These are phyloP conservation scores for Steinernema feltiae DNA, from an alignment of 1,140 invertebrate genomes.

Conservation along the genomic window DNA sequence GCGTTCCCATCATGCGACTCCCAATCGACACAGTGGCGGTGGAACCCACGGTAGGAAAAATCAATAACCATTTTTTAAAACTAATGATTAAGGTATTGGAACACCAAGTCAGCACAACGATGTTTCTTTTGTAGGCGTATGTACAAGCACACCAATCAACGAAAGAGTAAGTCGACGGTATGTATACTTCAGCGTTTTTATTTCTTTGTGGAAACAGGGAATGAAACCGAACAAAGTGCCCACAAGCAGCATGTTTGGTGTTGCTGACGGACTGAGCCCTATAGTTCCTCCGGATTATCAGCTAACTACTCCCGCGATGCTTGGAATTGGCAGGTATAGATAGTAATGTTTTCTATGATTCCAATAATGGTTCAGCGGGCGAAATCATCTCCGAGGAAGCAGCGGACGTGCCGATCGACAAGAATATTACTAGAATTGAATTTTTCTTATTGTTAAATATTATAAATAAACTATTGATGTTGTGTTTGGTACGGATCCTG, in stretches of 20 bases:
- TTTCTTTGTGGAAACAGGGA: background rate
- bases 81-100: background rate
- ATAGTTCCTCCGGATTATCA: background rate
- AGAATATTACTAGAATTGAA: background rate
- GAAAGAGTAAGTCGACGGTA: background rate
- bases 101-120: background rate
- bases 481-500: too few relatives aligned
- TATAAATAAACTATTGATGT: background rate
- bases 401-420: background rate
- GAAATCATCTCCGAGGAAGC: background rate
- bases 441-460: background rate
- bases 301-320: background rate
- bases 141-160: background rate
- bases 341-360: background rate
- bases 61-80: background rate
- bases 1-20: background rate
- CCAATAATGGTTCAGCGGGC: background rate
- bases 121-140: background rate
- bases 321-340: background rate
- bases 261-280: background rate
- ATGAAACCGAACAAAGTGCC: background rate
- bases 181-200: background rate
- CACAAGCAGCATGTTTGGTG: background rate
- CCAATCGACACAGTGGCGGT: background rate
- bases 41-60: background rate